Evolutionary conservation across 1,140 invertebrate genomes (phyloP).

Genomic region (Andrena cerasifolii): DNA sequence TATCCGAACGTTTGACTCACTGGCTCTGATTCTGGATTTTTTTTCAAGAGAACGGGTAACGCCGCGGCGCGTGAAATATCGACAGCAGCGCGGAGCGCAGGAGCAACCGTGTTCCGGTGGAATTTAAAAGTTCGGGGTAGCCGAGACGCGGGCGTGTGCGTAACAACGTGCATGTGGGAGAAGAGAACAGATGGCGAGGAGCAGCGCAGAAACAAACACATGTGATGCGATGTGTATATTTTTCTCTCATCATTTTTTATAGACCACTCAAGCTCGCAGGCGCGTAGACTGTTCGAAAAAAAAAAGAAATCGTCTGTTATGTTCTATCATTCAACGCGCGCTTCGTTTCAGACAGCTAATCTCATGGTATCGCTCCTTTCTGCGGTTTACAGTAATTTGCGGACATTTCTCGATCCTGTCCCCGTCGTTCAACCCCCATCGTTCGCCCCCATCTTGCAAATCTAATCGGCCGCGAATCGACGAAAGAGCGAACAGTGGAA

Average conservation of each 20-base stretch:
- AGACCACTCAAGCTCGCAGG: background rate
- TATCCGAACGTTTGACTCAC: constrained; percentile 26
- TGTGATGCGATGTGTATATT: background rate
- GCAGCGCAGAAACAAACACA: background rate
- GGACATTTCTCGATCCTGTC: too few relatives aligned
- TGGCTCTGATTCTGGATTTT: background rate
- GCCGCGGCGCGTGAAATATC: background rate
- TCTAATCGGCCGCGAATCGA: background rate
- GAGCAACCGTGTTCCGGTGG: background rate
- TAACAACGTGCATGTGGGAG: background rate
- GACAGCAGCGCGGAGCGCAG: background rate
- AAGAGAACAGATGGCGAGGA: constrained; percentile 11
- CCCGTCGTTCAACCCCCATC: background rate
- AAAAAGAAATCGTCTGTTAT: too few relatives aligned
- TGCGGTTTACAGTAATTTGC: too few relatives aligned
- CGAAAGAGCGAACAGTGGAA: background rate
- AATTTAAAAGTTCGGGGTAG: background rate
- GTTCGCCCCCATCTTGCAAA: background rate
- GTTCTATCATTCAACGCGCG: too few relatives aligned
- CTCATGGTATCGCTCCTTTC: too few relatives aligned
- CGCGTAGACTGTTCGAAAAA: background rate
- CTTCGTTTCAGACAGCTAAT: too few relatives aligned
- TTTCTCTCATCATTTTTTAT: constrained; percentile 7
- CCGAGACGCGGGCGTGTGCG: background rate
- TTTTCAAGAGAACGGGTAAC: background rate